Evolutionary conservation across 2,113 vertebrate genomes (phyloP), one percentile per base, ranked within the genome.

Genomic region (Varanus komodoensis): DNA sequence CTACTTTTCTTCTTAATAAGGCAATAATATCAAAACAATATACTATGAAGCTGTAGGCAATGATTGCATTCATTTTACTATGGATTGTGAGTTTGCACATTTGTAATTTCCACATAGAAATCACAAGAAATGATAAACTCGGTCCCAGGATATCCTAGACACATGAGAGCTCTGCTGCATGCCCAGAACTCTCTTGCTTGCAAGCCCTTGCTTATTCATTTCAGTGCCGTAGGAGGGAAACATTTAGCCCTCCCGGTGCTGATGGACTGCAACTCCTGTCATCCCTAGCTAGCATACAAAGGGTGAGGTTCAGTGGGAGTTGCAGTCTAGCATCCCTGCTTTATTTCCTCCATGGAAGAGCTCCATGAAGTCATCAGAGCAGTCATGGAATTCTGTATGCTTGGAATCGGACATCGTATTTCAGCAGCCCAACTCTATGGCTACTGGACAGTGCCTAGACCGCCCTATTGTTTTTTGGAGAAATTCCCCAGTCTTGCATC

Each of bases 381-480:
- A 68, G 11, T 48, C 17, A 21, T 68, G 61, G n/a, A 48, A 21
- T 27, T 50, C 27, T 79, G 48, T 79, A 52, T 25, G 21, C 34
- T 29, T 80, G 15, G 50, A 50, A 29, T 48, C 38, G 48, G 34
- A 90, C 84, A 86, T 93, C 86, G 92, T 80, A 48, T 91, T 90
- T 95, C 38, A 44, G 38, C 38, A 44, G 38, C 38, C 38, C 38
- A 44, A 44, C 38, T 44, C 38, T 44, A 44, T 44, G 38, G 38
- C 38, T 44, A 44, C 38, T 44, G 38, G 38, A 44, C 2, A 44
- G 38, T 44, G 38, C 38, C 38, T 44, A 44, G 38, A 44, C 38
- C 3, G 38, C 38, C 38, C 38, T 44, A 44, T 44, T 44, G 38
- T 44, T 44, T 44, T 44, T 44, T 44, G 38, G 38, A 44, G 38